phyloP scores from a whole-genome alignment of 2,797 vertebrate species.

The Muscicapa comitata region DNA sequence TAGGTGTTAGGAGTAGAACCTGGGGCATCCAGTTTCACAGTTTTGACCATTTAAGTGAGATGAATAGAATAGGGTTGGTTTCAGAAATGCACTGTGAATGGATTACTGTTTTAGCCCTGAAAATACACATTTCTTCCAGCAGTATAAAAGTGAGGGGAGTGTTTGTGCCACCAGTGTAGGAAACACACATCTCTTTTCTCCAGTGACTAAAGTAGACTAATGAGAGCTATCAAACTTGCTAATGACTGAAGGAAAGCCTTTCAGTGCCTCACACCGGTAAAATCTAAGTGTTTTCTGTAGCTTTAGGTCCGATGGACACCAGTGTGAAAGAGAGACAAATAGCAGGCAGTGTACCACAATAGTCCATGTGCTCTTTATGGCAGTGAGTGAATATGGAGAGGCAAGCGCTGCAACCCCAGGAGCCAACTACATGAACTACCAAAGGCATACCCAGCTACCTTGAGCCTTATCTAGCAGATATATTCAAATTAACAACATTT shows the following conservation, averaged over 20 bases:
- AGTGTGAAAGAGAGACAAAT: not conserved
- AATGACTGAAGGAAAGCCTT: not conserved
- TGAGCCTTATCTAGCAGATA: not conserved
- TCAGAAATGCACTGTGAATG: conserved; percentile 23
- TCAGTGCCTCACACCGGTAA: not conserved
- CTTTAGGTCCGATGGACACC: not conserved
- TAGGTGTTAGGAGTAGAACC: conserved; percentile 44
- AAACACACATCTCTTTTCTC: conserved; percentile 40
- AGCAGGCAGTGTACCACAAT: not conserved
- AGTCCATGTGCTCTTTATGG: not conserved
- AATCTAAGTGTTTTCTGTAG: not conserved
- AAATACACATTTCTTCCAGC: conserved; percentile 29
- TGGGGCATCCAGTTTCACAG: conserved; percentile 53
- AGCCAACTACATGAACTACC: not conserved
- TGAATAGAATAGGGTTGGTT: conserved; percentile 18
- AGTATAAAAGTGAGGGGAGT: not conserved
- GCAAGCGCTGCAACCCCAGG: not conserved
- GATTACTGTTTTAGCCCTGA: conserved; percentile 42
- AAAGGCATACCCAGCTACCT: not conserved
- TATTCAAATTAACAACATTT: not conserved
- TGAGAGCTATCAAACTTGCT: conserved; percentile 31
- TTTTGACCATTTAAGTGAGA: conserved; percentile 26
- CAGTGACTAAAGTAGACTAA: not conserved
- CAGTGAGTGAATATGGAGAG: not conserved
- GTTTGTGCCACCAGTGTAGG: conserved; percentile 7